Evolutionary conservation across 2,888 invertebrate species (phyloP).

Genomic region (Phorcus lineatus): DNA sequence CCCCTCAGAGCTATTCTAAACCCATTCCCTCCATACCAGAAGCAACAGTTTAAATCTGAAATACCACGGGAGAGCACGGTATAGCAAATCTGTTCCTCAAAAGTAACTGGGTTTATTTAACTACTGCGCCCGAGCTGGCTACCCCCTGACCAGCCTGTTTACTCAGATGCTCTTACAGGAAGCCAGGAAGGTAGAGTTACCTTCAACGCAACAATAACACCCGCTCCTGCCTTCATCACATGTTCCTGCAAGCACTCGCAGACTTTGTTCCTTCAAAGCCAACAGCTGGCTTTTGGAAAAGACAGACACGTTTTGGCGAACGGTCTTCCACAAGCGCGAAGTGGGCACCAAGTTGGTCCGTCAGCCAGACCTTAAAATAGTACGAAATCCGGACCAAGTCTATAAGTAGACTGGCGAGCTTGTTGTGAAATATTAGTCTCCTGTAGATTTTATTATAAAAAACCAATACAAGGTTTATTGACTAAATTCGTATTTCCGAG

Average conservation of each 20-base stretch:
- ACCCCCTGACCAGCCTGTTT: not conserved
- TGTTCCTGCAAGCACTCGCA: not conserved
- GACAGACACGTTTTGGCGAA: not conserved
- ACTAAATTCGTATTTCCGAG: too few species aligned
- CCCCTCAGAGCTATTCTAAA: constrained; percentile 1
- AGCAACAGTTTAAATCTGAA: constrained; percentile 8
- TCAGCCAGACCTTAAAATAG: too few species aligned
- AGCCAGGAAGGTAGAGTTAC: not conserved
- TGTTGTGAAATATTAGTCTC: too few species aligned
- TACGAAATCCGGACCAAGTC: too few species aligned
- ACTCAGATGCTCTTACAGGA: constrained; percentile 3
- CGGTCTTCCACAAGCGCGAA: not conserved
- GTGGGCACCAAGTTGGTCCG: not conserved
- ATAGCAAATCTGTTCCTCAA: not conserved
- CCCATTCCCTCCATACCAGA: not conserved
- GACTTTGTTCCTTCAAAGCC: not conserved
- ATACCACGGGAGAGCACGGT: constrained; percentile 1
- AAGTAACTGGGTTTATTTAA: constrained; percentile 13
- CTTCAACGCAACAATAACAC: not conserved
- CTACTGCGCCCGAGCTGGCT: not conserved
- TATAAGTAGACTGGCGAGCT: too few species aligned
- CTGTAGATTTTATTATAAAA: too few species aligned
- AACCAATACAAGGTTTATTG: too few species aligned
- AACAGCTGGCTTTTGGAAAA: not conserved
- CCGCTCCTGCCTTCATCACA: not conserved